Conservation (phyloP, 2,113 vertebrate species). For the Rousettus leschenaultii region DNA sequence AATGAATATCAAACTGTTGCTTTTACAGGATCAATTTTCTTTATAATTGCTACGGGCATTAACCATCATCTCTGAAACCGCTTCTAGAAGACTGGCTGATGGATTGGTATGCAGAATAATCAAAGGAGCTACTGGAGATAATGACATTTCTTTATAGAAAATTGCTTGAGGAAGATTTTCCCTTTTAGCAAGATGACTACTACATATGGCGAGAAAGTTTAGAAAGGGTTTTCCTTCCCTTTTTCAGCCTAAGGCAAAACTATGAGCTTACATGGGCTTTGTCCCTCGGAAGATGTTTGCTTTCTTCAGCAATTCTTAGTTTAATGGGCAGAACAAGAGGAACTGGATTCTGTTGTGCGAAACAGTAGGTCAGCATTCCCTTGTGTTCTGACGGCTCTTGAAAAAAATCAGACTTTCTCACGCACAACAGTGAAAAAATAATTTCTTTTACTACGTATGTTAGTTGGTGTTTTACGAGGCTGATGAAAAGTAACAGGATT, state of each 20-base stretch:
- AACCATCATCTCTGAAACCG: background rate
- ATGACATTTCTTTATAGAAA: constrained; percentile 30
- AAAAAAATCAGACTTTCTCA: constrained; percentile 3
- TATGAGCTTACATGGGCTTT: background rate
- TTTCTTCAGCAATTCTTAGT: constrained; percentile 57
- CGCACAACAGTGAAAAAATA: background rate
- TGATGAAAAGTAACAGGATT: constrained; percentile 14
- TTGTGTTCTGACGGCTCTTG: background rate
- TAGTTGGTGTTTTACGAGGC: background rate
- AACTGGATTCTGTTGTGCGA: background rate
- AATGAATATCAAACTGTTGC: background rate
- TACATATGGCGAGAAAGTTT: background rate
- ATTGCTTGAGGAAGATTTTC: constrained; percentile 12
- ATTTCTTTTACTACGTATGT: constrained; percentile 5
- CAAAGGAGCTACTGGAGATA: constrained; percentile 43
- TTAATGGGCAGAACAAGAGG: constrained; percentile 39
- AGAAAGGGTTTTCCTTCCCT: constrained; percentile 1
- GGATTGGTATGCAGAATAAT: constrained; percentile 48
- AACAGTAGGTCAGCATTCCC: constrained; percentile 44
- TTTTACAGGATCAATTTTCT: constrained; percentile 24
- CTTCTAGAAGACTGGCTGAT: constrained; percentile 19
- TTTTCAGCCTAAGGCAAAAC: constrained; percentile 41
- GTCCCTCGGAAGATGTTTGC: constrained; percentile 28
- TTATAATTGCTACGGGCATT: constrained; percentile 35
- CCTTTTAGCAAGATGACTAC: constrained; percentile 30